phyloP scores from a whole-genome alignment of 2,797 vertebrate genomes.

The Pygocentrus nattereri region DNA sequence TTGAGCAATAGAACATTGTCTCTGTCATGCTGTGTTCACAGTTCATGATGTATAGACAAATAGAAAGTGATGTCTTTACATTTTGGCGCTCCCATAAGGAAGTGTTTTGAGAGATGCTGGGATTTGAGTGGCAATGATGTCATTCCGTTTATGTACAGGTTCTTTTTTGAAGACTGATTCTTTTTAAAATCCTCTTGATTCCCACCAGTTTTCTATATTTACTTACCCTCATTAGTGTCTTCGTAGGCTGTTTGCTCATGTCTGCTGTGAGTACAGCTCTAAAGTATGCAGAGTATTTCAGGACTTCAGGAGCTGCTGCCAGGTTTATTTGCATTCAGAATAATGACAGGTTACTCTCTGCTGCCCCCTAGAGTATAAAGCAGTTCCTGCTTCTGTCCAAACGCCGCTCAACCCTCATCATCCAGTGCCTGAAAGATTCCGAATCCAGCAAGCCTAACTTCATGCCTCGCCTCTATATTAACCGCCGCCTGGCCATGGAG shows the following conservation, averaged over 20 bases:
- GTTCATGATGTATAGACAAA: neutral
- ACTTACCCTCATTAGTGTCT: no score
- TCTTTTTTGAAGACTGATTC: no score
- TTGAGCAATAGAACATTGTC: neutral
- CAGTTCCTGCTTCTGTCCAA: slow-evolving; percentile 96
- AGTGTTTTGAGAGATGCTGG: no score
- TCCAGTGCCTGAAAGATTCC: slow-evolving; percentile 95
- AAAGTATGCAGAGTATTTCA: neutral
- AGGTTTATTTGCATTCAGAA: neutral
- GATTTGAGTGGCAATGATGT: no score
- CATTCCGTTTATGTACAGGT: neutral
- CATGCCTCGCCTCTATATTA: slow-evolving; percentile 98
- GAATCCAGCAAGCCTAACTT: slow-evolving; percentile 96
- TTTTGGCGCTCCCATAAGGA: no score
- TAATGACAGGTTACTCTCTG: slow-evolving; percentile 12
- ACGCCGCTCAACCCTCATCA: slow-evolving; percentile 90
- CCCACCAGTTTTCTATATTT: neutral
- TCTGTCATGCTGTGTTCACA: neutral
- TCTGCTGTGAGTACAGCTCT: neutral
- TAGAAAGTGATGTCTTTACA: neutral
- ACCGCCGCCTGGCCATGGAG: slow-evolving; percentile 97
- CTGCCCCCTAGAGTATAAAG: slow-evolving; percentile 87
- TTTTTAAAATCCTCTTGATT: neutral
- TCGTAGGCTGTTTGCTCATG: neutral
- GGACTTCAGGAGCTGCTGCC: neutral